phyloP scores from a whole-genome alignment of 2,888 invertebrate genomes.

The Drosophila affinis region DNA sequence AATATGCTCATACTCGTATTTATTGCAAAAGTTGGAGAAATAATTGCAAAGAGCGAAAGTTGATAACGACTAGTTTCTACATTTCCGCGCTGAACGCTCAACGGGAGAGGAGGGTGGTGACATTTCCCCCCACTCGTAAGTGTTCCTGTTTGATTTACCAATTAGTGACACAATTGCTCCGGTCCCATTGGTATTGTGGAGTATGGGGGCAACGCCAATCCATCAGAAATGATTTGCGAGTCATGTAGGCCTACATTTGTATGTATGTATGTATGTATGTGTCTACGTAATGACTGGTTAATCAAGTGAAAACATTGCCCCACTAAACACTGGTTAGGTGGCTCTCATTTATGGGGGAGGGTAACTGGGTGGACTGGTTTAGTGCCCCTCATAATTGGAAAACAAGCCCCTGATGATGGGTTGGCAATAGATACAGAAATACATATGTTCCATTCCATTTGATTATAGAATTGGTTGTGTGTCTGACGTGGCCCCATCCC shows the following conservation, averaged over 20 bases:
- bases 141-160: neutral
- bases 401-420: neutral
- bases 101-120: neutral
- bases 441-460: neutral
- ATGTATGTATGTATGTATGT: too few species aligned
- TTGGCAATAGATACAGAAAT: neutral
- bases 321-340: constrained; percentile 4
- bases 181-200: neutral
- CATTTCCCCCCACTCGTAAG: neutral
- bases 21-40: neutral
- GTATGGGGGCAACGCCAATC: neutral
- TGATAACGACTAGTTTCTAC: constrained; percentile 9
- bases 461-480: constrained; percentile 21
- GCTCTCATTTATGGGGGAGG: neutral
- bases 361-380: neutral
- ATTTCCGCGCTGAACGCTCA: neutral
- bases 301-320: constrained; percentile 10
- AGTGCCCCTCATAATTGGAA: neutral
- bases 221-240: neutral
- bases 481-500: constrained; percentile 1
- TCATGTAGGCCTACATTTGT: neutral
- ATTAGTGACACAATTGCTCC: neutral
- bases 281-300: neutral
- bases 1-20: neutral
- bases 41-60: neutral